Evolutionary conservation across 2,113 vertebrate species (phyloP).

Genomic region (Triplophysa siluroides): DNA sequence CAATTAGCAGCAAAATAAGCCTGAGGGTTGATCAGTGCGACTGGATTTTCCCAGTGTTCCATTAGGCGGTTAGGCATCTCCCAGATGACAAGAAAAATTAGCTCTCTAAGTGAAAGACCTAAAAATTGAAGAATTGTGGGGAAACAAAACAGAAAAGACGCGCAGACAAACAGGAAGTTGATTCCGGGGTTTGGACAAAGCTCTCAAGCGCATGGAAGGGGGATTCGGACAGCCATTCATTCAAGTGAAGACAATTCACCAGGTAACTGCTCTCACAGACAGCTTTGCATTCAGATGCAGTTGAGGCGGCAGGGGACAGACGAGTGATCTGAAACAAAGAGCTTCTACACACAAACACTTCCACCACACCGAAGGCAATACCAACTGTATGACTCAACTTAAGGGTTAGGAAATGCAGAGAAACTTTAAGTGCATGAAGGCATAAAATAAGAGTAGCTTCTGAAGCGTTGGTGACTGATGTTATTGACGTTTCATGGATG

Average conservation of each 20-base stretch:
- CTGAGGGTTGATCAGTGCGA: constrained; percentile 75
- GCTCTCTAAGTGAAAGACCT: constrained; percentile 66
- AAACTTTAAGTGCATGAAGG: constrained; percentile 64
- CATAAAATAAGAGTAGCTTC: constrained; percentile 42
- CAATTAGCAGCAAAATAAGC: constrained; percentile 75
- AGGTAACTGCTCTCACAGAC: constrained; percentile 75
- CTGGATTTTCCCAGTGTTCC: constrained; percentile 74
- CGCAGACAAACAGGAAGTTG: constrained; percentile 60
- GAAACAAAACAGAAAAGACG: constrained; percentile 61
- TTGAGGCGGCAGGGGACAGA: constrained; percentile 74
- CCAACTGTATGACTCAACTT: constrained; percentile 65
- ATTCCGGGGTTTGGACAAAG: constrained; percentile 68
- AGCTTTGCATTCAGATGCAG: constrained; percentile 78
- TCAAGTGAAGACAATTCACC: constrained; percentile 67
- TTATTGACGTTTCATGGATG: constrained; percentile 28
- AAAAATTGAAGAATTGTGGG: constrained; percentile 58
- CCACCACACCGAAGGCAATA: constrained; percentile 68
- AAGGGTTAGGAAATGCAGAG: constrained; percentile 68
- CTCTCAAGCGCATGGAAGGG: constrained; percentile 72
- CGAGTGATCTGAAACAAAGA: constrained; percentile 80
- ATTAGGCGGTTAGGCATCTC: constrained; percentile 74
- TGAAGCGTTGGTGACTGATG: constrained; percentile 18
- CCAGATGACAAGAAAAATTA: constrained; percentile 67
- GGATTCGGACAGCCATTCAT: constrained; percentile 71
- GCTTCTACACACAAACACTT: constrained; percentile 67